Percentiles rank a stretch among this genome's conserved stretches.
phyloP scores from a whole-genome alignment of 2,888 invertebrate species.

The Eubasilissa splendida region DNA sequence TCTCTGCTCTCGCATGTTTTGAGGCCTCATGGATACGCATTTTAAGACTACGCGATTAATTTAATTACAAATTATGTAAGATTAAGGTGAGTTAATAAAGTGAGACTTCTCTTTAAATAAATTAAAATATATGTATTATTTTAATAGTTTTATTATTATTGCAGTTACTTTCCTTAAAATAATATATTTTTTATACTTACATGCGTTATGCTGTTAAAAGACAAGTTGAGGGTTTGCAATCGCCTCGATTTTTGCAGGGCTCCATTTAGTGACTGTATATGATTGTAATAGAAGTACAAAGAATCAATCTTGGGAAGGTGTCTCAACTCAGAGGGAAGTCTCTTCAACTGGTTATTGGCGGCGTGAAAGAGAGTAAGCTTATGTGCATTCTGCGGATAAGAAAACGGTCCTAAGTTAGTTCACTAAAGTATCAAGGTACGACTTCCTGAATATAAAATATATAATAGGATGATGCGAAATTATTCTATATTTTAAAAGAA shows the following conservation, averaged over 20 bases:
- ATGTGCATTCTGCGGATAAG: slow-evolving; percentile 69
- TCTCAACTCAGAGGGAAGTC: slow-evolving; percentile 80
- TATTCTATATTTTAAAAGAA: too few relatives aligned
- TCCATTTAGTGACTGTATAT: slow-evolving; percentile 80
- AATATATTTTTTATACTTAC: slow-evolving; percentile 67
- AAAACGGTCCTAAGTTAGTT: neutral
- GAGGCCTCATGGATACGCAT: too few relatives aligned
- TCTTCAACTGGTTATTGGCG: slow-evolving; percentile 80
- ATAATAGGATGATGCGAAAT: too few relatives aligned
- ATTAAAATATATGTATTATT: too few relatives aligned
- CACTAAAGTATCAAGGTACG: too few relatives aligned
- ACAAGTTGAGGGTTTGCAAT: slow-evolving; percentile 78
- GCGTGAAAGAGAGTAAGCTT: slow-evolving; percentile 81
- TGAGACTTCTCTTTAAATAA: neutral
- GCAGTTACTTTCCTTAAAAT: too few relatives aligned
- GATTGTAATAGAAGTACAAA: slow-evolving; percentile 82
- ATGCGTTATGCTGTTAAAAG: slow-evolving; percentile 82
- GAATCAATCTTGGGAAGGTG: slow-evolving; percentile 80
- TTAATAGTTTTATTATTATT: too few relatives aligned
- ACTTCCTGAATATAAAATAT: too few relatives aligned
- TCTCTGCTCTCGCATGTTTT: too few relatives aligned
- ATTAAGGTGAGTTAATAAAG: too few relatives aligned
- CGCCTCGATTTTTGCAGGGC: slow-evolving; percentile 79
- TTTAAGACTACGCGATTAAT: too few relatives aligned
- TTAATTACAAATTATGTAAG: too few relatives aligned